Conservation (phyloP, 1,140 invertebrate species). For the Meloidogyne hapla region DNA sequence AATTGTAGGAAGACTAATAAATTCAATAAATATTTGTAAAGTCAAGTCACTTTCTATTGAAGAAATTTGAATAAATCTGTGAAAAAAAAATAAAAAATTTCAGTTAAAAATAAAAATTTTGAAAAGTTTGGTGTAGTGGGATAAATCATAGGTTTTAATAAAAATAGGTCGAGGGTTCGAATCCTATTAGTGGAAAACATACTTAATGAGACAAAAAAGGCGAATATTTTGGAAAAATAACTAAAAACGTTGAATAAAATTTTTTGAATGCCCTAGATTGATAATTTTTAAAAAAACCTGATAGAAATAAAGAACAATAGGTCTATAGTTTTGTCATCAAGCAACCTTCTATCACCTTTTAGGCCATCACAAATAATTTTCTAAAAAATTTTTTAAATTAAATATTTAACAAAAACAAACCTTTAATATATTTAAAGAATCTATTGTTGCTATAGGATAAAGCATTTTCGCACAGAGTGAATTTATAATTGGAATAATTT, state of each 20-base stretch:
- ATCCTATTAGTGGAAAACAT: not conserved
- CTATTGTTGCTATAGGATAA: constrained; percentile 23
- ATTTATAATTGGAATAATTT: constrained; percentile 41
- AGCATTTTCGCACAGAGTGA: constrained; percentile 43
- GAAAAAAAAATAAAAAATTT: not conserved
- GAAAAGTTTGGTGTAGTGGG: not conserved
- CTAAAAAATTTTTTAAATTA: constrained; percentile 22
- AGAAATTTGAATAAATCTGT: constrained; percentile 14
- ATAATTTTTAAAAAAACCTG: constrained; percentile 24
- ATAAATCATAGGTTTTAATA: not conserved
- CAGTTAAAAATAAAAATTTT: too few relatives aligned
- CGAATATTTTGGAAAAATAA: not conserved
- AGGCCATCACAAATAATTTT: constrained; percentile 29
- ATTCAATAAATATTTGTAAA: constrained; percentile 11
- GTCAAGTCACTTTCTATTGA: not conserved
- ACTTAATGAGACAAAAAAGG: not conserved
- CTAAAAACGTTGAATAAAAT: not conserved
- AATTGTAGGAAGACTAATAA: constrained; percentile 10
- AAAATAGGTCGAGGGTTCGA: not conserved
- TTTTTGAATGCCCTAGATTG: too few relatives aligned
- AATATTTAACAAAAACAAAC: constrained; percentile 18
- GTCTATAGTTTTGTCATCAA: constrained; percentile 21
- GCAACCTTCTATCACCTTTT: constrained; percentile 20
- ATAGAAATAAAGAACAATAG: constrained; percentile 25
- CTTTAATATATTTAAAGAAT: constrained; percentile 18